Evolutionary conservation across 2,888 invertebrate species (phyloP).

Genomic region (Tetanocera ferruginea): DNA sequence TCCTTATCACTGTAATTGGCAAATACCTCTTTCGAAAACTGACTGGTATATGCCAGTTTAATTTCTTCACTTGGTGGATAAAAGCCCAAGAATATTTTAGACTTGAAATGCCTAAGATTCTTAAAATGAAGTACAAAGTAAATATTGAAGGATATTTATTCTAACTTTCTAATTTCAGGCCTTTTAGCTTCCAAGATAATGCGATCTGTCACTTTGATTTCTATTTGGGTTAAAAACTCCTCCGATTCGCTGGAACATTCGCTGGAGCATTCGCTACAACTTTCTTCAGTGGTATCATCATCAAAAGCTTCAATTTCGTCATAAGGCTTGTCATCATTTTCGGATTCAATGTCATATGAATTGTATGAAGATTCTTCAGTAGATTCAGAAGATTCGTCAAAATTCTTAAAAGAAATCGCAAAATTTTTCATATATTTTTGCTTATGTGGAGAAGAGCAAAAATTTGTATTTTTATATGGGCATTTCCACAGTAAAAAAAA

Average conservation of each 20-base stretch:
- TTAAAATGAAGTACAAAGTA: background rate
- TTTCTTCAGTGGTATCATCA: background rate
- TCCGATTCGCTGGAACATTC: background rate
- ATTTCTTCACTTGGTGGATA: constrained; percentile 44
- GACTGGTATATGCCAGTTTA: constrained; percentile 40
- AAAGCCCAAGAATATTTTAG: background rate
- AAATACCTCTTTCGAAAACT: constrained; percentile 42
- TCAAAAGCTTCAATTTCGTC: background rate
- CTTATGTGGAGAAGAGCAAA: too few relatives aligned
- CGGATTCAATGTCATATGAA: background rate
- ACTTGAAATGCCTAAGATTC: constrained; percentile 28
- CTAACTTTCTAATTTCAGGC: background rate
- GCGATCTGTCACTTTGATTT: background rate
- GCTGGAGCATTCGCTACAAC: background rate
- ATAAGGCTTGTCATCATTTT: background rate
- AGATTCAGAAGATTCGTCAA: background rate
- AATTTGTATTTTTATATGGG: too few relatives aligned
- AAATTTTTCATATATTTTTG: background rate
- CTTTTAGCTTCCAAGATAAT: background rate
- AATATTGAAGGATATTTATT: background rate
- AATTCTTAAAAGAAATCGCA: background rate
- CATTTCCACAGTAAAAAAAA: too few relatives aligned
- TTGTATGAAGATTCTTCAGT: background rate
- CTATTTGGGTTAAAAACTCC: background rate
- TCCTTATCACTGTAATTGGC: background rate